phyloP scores from a whole-genome alignment of 1,140 invertebrate species.

The Eumeta japonica region DNA sequence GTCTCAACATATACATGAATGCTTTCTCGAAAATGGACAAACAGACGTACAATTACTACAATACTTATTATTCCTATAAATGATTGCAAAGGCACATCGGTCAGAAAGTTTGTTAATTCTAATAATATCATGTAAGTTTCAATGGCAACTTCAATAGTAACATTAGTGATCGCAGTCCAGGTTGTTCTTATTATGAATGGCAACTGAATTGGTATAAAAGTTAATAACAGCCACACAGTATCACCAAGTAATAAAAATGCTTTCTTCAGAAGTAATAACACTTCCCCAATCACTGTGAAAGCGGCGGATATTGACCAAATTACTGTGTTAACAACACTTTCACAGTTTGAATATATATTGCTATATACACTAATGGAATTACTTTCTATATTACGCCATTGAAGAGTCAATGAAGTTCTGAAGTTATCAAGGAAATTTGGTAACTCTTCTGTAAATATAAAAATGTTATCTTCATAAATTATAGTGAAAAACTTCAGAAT shows the following conservation, averaged over 20 bases:
- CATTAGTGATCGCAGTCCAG: slow-evolving; percentile 21
- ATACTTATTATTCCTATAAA: slow-evolving; percentile 38
- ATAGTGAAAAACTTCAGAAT: slow-evolving; percentile 35
- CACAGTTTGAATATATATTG: slow-evolving; percentile 16
- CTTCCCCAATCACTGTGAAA: slow-evolving; percentile 23
- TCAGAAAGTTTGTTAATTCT: slow-evolving; percentile 41
- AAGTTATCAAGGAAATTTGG: slow-evolving; percentile 23
- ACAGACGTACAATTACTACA: slow-evolving; percentile 31
- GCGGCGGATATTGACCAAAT: slow-evolving; percentile 19
- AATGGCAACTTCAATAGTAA: slow-evolving; percentile 18
- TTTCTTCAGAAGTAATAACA: slow-evolving; percentile 27
- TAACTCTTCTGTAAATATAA: slow-evolving; percentile 39
- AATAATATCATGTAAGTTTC: slow-evolving; percentile 33
- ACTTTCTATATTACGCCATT: slow-evolving; percentile 19
- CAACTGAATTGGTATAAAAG: slow-evolving; percentile 41
- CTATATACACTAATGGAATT: slow-evolving; percentile 14
- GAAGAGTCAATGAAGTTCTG: slow-evolving; percentile 17
- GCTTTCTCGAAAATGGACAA: slow-evolving; percentile 29
- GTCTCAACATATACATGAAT: slow-evolving; percentile 21
- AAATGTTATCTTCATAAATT: slow-evolving; percentile 44
- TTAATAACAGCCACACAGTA: slow-evolving; percentile 38
- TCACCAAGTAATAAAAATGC: slow-evolving; percentile 34
- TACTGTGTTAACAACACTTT: slow-evolving; percentile 13
- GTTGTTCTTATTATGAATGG: slow-evolving; percentile 28
- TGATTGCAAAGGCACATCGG: slow-evolving; percentile 49